Percentiles rank a stretch among this genome's conserved stretches.
Conservation (phyloP, 2,113 vertebrate genomes). For the Circaetus gallicus region DNA sequence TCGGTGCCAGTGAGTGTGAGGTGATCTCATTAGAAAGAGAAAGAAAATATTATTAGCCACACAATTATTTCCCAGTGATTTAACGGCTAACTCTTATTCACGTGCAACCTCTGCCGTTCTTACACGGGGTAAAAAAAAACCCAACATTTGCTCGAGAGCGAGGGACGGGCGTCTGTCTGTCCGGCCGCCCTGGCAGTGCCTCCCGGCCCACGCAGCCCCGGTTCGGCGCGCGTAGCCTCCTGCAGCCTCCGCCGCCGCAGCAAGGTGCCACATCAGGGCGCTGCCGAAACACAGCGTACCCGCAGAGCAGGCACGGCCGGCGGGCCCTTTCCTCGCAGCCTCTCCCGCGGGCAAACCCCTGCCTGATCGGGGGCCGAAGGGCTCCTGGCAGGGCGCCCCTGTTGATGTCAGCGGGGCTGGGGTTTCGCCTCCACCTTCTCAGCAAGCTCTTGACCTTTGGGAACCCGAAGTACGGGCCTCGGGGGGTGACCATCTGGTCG, state of each 20-base stretch:
- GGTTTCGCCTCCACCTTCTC: neutral
- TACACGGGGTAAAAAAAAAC: neutral
- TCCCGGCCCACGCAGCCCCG: neutral
- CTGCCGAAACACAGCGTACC: rapidly evolving
- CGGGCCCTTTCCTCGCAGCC: too few relatives aligned
- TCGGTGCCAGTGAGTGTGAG: conserved; percentile 65
- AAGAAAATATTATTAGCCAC: conserved; percentile 63
- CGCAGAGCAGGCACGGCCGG: neutral
- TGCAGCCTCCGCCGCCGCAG: rapidly evolving
- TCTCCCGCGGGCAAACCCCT: neutral
- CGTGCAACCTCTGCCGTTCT: neutral
- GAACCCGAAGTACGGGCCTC: neutral
- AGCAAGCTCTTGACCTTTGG: neutral
- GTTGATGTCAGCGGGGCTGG: rapidly evolving
- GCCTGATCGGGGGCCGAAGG: neutral
- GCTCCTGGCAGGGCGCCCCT: too few relatives aligned
- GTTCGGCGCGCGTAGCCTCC: rapidly evolving
- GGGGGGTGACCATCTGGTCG: too few relatives aligned
- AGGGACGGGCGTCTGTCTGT: neutral
- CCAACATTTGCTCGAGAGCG: neutral
- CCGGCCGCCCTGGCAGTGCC: neutral
- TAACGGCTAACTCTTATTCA: conserved; percentile 23
- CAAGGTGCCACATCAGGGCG: neutral
- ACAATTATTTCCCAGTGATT: conserved; percentile 51
- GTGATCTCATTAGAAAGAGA: conserved; percentile 73